Base-by-base conservation (phyloP, 2,888 invertebrate species). In the Pomacea canaliculata region DNA sequence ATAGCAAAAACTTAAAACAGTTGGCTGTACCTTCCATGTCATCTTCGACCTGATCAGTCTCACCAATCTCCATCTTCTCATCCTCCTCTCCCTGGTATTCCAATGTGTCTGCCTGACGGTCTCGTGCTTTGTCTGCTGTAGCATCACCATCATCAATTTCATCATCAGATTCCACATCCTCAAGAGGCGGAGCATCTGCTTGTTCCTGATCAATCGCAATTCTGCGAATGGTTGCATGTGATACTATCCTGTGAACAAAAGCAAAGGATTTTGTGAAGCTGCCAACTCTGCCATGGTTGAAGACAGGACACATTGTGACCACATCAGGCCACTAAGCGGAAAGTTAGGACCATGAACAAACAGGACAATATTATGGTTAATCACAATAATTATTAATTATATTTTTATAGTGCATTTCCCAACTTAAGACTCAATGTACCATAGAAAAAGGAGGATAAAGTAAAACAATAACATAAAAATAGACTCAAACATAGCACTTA, bases 61-160 rank as follows among this genome's bases (percentile, higher is more conserved):
- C 66, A 2, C 70, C 78, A 65, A 74, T 80, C 82, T 83, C 89
- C 80, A 85, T 79, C 70, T 71, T 81, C 46, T 92, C 92, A 23
- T 90, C 89, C 7, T 93, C 92, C 82, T 92, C 89, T 62, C 87
- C 91, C 18, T 92, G 77, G 88, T 90, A 86, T 78, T 87, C 89
- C 49, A 85, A 86, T 16, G 86, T 86, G 83, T 84, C 90, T 80
- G 82, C 76, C 70, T 80, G 83, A 62, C 80, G 80, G 75, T 79
- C 72, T 77, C 80, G 79, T 51, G 83, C 83, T 73, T 86, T 86
- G 46, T 82, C 84, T 27, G 94, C 93, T 73, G 94, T 94, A 82
- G 94, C 94, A 85, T 94, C 94, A 81, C 94, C 94, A 82, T 93
- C 93, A 85, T 94, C 94, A 83, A 91, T 91, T 90, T 93, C 81